Conservation (phyloP, 1,140 invertebrate species). For the Drosophila nebulosa region DNA sequence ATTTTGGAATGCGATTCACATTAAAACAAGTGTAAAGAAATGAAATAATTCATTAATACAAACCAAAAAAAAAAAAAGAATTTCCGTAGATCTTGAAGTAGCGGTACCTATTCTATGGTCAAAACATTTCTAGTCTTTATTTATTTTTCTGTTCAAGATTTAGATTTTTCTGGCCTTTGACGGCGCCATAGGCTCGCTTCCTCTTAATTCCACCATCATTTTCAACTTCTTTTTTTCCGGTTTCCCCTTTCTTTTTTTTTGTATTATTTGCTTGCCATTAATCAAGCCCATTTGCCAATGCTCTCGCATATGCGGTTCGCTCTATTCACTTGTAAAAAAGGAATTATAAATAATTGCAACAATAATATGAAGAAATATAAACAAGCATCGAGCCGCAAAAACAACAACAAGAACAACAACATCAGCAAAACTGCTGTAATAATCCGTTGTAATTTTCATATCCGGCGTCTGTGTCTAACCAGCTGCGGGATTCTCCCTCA, state of each 20-base stretch:
- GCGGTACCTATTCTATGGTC: no score
- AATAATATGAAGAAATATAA: slow-evolving; percentile 68
- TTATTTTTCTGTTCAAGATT: no score
- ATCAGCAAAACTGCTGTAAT: slow-evolving; percentile 22
- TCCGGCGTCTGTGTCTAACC: slow-evolving; percentile 49
- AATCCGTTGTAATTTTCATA: slow-evolving; percentile 62
- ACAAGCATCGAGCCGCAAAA: slow-evolving; percentile 21
- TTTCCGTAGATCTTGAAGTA: no score
- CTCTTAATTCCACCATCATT: slow-evolving; percentile 11
- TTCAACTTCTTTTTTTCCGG: slow-evolving; percentile 34
- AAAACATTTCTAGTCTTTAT: no score
- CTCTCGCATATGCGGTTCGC: background rate
- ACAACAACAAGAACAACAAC: no score
- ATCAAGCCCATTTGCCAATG: slow-evolving; percentile 29
- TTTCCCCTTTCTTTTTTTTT: slow-evolving; percentile 11
- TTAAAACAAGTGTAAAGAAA: no score
- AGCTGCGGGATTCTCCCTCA: slow-evolving; percentile 26
- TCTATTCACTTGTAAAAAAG: slow-evolving; percentile 53
- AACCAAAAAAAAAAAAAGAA: no score
- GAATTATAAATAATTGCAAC: slow-evolving; percentile 58
- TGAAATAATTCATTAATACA: no score
- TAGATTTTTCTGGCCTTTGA: background rate
- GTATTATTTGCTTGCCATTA: slow-evolving; percentile 30
- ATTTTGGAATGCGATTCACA: background rate
- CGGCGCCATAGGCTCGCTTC: slow-evolving; percentile 11